Evolutionary conservation across 2,113 vertebrate species (phyloP), one percentile per base, ranked within the genome.

Genomic region (Arothron firmamentum): DNA sequence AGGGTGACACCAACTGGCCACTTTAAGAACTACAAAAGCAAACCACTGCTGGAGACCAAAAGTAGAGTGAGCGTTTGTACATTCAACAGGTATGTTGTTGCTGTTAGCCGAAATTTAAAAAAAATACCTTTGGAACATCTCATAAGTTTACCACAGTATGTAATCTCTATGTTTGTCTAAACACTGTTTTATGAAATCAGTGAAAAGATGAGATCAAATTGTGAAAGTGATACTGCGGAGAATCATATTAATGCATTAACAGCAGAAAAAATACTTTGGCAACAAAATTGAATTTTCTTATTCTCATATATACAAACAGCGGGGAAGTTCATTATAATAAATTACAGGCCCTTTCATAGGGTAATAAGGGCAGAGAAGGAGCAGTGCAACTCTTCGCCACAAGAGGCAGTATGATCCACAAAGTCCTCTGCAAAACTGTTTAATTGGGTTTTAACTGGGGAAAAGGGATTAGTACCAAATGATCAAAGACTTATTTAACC

Each of bases 1-100:
- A 92, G 67, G 80, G 83, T 50, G 89, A 90, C 89, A 89, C 91
- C 87, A 91, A 90, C 91, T 91, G 91, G 89, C 20, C 64, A 58
- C 83, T 77, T 74, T 46, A 64, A 78, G 85, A 87, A 91, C 85
- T 90, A 88, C 91, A 88, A 34, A 72, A 54, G 61, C 65, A 63
- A 84, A 79, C 72, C 77, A 76, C 54, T 46, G 61, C 14, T 23
- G 66, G 67, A 18, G 1, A 19, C 5, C 19, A 13, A 11, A 20
- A 28, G n/a, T 5, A 54, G 4, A 23, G 16, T 41, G 28, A 50
- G 19, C 61, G 60, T 54, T 54, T 63, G 51, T 9, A 38, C 67
- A 2, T 38, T 38, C 34, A 38, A 64, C 11, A 54, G 21, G 10
- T 62, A 19, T n/a, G 50, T 13, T 28, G 25, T 25, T 62, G 3